Evolutionary conservation across 2,888 invertebrate genomes (phyloP).

Genomic region (Marronus borbonicus): DNA sequence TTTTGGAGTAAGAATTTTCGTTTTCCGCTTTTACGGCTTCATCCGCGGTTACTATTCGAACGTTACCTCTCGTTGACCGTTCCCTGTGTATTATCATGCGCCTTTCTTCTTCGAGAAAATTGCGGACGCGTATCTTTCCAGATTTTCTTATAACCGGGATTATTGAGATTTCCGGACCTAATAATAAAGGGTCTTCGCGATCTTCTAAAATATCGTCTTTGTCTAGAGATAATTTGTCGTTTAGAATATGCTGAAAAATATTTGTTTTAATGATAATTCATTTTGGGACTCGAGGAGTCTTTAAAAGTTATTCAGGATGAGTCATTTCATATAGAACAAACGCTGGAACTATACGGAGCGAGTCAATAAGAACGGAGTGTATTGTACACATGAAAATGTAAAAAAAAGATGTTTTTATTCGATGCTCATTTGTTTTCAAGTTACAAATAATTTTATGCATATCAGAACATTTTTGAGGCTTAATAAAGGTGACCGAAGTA

Average conservation of each 20-base stretch:
- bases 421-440: too few relatives aligned
- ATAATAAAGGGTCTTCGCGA: neutral
- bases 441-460: too few relatives aligned
- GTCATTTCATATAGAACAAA: too few relatives aligned
- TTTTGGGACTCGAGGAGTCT: too few relatives aligned
- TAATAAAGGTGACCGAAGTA: too few relatives aligned
- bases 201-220: conserved; percentile 1
- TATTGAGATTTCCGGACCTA: conserved; percentile 55
- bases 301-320: too few relatives aligned
- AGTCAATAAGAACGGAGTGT: too few relatives aligned
- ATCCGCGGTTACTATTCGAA: conserved; percentile 64
- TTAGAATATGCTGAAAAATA: conserved; percentile 20
- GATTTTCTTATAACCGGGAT: conserved; percentile 53
- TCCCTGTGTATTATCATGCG: neutral
- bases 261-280: neutral
- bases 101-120: conserved; percentile 17
- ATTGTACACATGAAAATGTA: too few relatives aligned
- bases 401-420: too few relatives aligned
- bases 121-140: conserved; percentile 18
- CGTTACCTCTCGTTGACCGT: conserved; percentile 60
- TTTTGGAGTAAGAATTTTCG: conserved; percentile 62
- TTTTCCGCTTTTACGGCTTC: conserved; percentile 60
- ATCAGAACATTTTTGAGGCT: too few relatives aligned
- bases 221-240: conserved; percentile 19
- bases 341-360: too few relatives aligned